A percentile compares a stretch with the other conserved stretches of the same genome.
Evolutionary conservation across 2,888 invertebrate species (phyloP).

Genomic region (Hirtodrosophila trivittata): DNA sequence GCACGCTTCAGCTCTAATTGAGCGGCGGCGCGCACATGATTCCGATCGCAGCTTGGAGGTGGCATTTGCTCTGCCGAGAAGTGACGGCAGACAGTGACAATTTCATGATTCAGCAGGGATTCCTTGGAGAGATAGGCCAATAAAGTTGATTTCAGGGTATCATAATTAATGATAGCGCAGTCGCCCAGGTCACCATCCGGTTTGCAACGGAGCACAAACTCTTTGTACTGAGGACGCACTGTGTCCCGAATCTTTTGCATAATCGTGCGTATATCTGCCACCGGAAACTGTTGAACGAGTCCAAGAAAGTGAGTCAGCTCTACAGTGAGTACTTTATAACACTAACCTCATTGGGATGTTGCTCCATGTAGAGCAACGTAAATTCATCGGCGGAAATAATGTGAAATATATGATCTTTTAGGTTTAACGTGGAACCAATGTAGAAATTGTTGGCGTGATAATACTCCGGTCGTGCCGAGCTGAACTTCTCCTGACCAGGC

Average conservation of each 20-base stretch:
- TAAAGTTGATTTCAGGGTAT: slow-evolving; percentile 86
- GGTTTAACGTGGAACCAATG: slow-evolving; percentile 91
- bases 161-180: slow-evolving; percentile 72
- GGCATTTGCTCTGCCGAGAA: slow-evolving; percentile 87
- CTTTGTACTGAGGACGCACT: slow-evolving; percentile 89
- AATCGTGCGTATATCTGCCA: slow-evolving; percentile 89
- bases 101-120: slow-evolving; percentile 90
- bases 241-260: slow-evolving; percentile 89
- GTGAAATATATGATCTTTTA: slow-evolving; percentile 91
- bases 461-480: slow-evolving; percentile 89
- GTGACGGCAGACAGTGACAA: slow-evolving; percentile 89
- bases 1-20: slow-evolving; percentile 89
- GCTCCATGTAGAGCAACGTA: slow-evolving; percentile 93
- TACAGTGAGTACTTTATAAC: background rate
- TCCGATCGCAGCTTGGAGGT: slow-evolving; percentile 82
- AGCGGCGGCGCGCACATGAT: slow-evolving; percentile 86
- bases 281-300: slow-evolving; percentile 86
- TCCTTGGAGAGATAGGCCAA: slow-evolving; percentile 83
- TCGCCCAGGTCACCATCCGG: slow-evolving; percentile 70
- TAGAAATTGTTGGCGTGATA: slow-evolving; percentile 93
- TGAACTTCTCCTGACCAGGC: slow-evolving; percentile 89
- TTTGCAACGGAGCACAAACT: slow-evolving; percentile 90
- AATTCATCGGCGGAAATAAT: slow-evolving; percentile 93
- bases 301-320: background rate
- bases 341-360: slow-evolving; percentile 89